These are phyloP conservation scores for Microctonus hyperodae DNA, from an alignment of 2,888 invertebrate species.

Conservation along the genomic window DNA sequence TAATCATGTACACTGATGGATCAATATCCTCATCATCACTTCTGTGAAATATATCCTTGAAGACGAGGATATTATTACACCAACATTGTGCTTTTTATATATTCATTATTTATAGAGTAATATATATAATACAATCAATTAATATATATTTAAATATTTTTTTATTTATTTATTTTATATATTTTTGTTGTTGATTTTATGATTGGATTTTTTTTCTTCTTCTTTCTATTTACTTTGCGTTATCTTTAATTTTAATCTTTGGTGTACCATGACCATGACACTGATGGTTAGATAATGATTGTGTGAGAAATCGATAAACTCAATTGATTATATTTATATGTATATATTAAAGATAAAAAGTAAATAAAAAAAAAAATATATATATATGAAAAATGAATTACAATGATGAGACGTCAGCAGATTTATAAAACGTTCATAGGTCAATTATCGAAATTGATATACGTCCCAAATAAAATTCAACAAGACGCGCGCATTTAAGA, in stretches of 20 bases:
- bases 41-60: constrained; percentile 37
- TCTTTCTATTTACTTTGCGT: background rate
- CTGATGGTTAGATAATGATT: background rate
- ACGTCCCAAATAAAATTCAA: constrained; percentile 31
- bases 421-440: constrained; percentile 29
- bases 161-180: too few relatives aligned
- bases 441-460: constrained; percentile 34
- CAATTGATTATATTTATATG: background rate
- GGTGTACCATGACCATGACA: constrained; percentile 3
- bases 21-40: constrained; percentile 30
- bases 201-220: background rate
- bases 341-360: background rate
- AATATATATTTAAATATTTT: too few relatives aligned
- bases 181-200: constrained; percentile 8
- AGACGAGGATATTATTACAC: constrained; percentile 42
- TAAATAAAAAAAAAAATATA: background rate
- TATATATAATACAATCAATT: too few relatives aligned
- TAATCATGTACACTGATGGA: constrained; percentile 13
- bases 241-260: background rate
- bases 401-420: constrained; percentile 28
- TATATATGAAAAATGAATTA: constrained; percentile 12
- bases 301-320: background rate
- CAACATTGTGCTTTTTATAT: constrained; percentile 19
- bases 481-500: constrained; percentile 14
- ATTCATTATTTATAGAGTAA: too few relatives aligned